Conservation (phyloP, 2,113 vertebrate genomes). For the Halcyon senegalensis region DNA sequence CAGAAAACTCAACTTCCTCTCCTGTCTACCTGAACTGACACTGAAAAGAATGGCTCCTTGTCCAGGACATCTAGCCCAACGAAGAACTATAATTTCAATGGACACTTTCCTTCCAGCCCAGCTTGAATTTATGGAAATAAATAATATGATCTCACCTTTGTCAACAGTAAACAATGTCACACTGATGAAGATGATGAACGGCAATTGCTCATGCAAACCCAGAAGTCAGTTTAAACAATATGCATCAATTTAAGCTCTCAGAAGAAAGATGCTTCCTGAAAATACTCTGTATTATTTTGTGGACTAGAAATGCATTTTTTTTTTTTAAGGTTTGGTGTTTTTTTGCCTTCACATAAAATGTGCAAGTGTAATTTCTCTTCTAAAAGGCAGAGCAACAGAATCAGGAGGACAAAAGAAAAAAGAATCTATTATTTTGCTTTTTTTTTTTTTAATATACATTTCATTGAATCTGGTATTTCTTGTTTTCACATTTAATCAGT, state of each 20-base stretch:
- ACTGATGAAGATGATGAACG: neutral
- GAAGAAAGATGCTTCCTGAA: neutral
- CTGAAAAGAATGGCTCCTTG: neutral
- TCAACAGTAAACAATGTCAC: neutral
- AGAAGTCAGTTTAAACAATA: neutral
- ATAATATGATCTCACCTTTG: neutral
- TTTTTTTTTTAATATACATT: neutral
- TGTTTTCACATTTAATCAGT: neutral
- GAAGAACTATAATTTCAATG: neutral
- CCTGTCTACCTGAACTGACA: neutral
- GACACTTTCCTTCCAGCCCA: neutral
- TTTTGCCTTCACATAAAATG: neutral
- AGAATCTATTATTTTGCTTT: neutral
- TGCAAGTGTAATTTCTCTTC: neutral
- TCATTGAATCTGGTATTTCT: neutral
- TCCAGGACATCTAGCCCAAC: neutral
- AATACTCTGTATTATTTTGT: neutral
- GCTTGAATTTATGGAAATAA: neutral
- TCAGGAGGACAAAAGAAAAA: neutral
- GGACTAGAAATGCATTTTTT: neutral
- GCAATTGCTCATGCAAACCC: neutral
- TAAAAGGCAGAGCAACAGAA: neutral
- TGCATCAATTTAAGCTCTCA: neutral
- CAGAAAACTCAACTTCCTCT: neutral
- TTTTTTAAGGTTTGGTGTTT: neutral